Percentiles rank a stretch among this genome's conserved stretches.
These are phyloP conservation scores for Himalopsyche japonica DNA, from an alignment of 2,888 invertebrate species.

Conservation along the genomic window DNA sequence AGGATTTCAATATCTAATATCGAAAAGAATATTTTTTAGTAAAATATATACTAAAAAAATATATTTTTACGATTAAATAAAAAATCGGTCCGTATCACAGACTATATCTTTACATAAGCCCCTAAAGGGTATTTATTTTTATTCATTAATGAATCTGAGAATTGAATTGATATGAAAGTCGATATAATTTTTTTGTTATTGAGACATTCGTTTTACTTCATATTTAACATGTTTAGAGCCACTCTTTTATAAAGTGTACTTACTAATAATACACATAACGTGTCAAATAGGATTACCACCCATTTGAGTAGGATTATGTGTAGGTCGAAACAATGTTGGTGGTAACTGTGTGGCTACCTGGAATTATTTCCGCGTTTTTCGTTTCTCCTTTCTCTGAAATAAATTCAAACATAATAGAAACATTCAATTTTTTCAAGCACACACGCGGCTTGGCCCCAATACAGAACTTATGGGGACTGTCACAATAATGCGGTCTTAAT, in stretches of 20 bases:
- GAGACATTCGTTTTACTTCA: no score
- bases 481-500: conserved; percentile 15
- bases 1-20: no score
- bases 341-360: not conserved
- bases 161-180: no score
- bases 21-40: no score
- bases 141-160: no score
- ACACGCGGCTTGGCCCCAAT: conserved; percentile 14
- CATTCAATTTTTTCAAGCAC: conserved; percentile 10
- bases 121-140: no score
- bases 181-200: no score
- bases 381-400: not conserved
- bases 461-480: conserved; percentile 7
- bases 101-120: no score
- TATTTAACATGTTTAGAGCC: not conserved
- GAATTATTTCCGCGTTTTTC: conserved; percentile 11
- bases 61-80: no score
- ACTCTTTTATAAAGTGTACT: not conserved
- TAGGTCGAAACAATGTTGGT: conserved; percentile 28
- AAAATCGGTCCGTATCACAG: no score
- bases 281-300: conserved; percentile 33
- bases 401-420: not conserved
- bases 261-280: not conserved
- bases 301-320: conserved; percentile 25
- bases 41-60: no score